These are phyloP conservation scores for Glossosoma conforme DNA, from an alignment of 1,140 invertebrate genomes.

Conservation along the genomic window DNA sequence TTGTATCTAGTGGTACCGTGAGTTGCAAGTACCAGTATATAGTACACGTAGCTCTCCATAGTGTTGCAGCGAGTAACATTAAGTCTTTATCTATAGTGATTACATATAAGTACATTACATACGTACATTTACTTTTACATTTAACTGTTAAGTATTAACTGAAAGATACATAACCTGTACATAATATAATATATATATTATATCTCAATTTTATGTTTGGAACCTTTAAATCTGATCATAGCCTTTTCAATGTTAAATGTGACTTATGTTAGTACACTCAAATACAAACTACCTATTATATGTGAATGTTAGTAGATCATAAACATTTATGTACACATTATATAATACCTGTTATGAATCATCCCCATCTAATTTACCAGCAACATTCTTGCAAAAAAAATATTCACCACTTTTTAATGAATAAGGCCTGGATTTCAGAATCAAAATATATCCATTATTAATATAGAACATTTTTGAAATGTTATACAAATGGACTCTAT, in stretches of 20 bases:
- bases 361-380: no score
- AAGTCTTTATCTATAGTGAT: slow-evolving; percentile 24
- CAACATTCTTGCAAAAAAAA: no score
- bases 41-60: slow-evolving; percentile 23
- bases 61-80: slow-evolving; percentile 24
- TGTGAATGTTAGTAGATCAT: slow-evolving; percentile 15
- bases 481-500: no score
- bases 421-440: no score
- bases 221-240: slow-evolving; percentile 17
- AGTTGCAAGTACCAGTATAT: slow-evolving; percentile 28
- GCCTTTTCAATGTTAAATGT: slow-evolving; percentile 26
- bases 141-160: slow-evolving; percentile 30
- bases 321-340: slow-evolving; percentile 7
- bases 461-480: no score
- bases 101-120: slow-evolving; percentile 27
- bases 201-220: slow-evolving; percentile 7
- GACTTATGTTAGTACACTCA: slow-evolving; percentile 21
- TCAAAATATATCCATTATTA: no score
- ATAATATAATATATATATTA: slow-evolving; percentile 14
- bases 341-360: slow-evolving; percentile 7
- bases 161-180: slow-evolving; percentile 22
- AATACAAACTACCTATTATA: slow-evolving; percentile 20
- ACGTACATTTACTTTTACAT: slow-evolving; percentile 30
- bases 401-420: no score
- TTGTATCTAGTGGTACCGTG: slow-evolving; percentile 21